Conservation (phyloP, 2,888 invertebrate species). For the Spilosoma lubricipeda region DNA sequence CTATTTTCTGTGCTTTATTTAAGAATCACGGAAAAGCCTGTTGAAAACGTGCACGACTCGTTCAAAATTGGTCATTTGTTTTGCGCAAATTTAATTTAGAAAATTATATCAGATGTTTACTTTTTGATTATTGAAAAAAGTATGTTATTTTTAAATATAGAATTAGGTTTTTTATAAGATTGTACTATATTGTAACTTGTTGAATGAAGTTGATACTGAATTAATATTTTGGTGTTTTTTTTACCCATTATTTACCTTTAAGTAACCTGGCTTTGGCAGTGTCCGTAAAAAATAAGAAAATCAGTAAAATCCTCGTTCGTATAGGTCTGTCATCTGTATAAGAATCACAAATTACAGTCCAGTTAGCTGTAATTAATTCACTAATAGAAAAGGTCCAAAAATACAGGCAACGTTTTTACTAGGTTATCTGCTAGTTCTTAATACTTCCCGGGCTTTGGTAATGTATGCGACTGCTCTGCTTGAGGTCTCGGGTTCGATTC, state of each 20-base stretch:
- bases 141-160: background rate
- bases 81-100: background rate
- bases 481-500: no score
- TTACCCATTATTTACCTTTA: conserved; percentile 4
- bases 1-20: conserved; percentile 26
- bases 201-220: conserved; percentile 27
- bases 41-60: background rate
- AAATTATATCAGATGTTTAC: background rate
- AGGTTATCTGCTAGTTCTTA: no score
- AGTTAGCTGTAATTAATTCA: no score
- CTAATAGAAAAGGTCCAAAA: no score
- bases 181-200: conserved; percentile 14
- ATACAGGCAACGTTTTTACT: no score
- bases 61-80: background rate
- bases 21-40: background rate
- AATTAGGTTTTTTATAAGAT: conserved; percentile 24
- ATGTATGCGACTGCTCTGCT: no score
- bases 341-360: no score
- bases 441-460: no score
- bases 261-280: background rate
- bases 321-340: no score
- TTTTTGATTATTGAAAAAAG: background rate
- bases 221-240: background rate
- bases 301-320: no score
- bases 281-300: no score